phyloP scores from a whole-genome alignment of 2,888 invertebrate species.

The Chloroclystis v-ata region DNA sequence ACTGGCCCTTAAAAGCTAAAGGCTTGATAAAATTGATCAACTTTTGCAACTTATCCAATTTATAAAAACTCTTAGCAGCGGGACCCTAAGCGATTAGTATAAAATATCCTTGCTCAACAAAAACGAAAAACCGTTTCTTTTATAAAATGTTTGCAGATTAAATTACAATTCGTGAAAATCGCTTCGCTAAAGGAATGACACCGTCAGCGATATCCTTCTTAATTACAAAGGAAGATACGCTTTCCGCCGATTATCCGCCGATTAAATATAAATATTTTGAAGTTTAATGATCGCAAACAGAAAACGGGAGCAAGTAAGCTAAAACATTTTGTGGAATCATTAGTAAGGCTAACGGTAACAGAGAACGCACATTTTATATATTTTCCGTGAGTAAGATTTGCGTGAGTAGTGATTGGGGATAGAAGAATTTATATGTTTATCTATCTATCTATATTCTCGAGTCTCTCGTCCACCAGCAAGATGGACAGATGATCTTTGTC shows the following conservation, averaged over 20 bases:
- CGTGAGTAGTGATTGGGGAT: too few species aligned
- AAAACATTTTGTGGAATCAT: too few species aligned
- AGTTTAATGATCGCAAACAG: too few species aligned
- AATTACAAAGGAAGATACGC: slow-evolving; percentile 48
- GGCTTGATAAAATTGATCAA: slow-evolving; percentile 3
- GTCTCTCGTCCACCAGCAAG: too few species aligned
- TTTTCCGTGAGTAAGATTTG: too few species aligned
- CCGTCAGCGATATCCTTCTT: slow-evolving; percentile 47
- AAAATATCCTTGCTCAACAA: slow-evolving; percentile 10
- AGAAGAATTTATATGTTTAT: too few species aligned
- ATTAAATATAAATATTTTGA: slow-evolving; percentile 1
- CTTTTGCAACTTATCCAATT: slow-evolving; percentile 4
- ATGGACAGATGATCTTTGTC: too few species aligned
- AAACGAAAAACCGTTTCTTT: slow-evolving; percentile 11
- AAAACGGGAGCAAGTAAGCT: too few species aligned
- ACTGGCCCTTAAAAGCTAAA: background rate
- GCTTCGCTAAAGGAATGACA: slow-evolving; percentile 53
- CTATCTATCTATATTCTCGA: too few species aligned
- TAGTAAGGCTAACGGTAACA: too few species aligned
- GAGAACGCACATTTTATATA: too few species aligned
- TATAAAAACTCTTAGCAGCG: slow-evolving; percentile 2
- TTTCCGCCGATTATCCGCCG: background rate
- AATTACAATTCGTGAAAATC: slow-evolving; percentile 36
- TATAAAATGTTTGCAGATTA: slow-evolving; percentile 17
- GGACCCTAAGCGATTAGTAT: slow-evolving; percentile 12